Base-by-base conservation (phyloP, 2,797 vertebrate genomes). In the Thunnus albacares region DNA sequence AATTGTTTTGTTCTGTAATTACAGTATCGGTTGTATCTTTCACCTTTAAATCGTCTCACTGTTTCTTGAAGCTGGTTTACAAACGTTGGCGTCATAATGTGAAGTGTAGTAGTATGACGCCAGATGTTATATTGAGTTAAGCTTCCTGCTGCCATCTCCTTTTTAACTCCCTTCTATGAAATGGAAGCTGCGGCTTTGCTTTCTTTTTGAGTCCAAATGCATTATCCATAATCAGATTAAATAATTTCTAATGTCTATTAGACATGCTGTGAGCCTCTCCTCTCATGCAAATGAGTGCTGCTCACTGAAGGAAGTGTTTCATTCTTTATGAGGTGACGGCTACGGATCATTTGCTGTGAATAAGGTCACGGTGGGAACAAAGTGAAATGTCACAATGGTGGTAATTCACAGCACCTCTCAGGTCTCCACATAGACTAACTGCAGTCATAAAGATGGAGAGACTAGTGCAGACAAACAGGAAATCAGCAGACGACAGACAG, bases 171-270 rank as follows among this genome's bases (percentile, higher is more conserved):
- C 53, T 20, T 47, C 75, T 63, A 28, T 60, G 69, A 43, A 26
- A 59, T 30, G n/a, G 30, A 43, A 64, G 33, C 55, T 55, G 71
- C 52, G 61, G 72, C 47, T 38, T 60, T 62, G 24, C 49, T 71
- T 77, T 14, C 45, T 60, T 79, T 22, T 20, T 64, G 66, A 83
- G 75, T 79, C 28, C 24, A 67, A 79, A 63, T 66, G 41, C 41
- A 77, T 85, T 57, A 83, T 38, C 71, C 66, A 69, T 83, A 73
- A 83, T 90, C 72, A 73, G 56, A 79, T 84, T 64, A 80, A 81
- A 83, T 86, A 24, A 76, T 75, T 79, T 87, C 65, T 70, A 85
- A 88, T 86, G 73, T 83, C 67, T 78, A 41, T 81, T 81, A 83
- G 81, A 77, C 74, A 66, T 69, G 62, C 73, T 67, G 81, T 4